phyloP scores from a whole-genome alignment of 2,797 vertebrate species.

The Lutjanus argentimaculatus region DNA sequence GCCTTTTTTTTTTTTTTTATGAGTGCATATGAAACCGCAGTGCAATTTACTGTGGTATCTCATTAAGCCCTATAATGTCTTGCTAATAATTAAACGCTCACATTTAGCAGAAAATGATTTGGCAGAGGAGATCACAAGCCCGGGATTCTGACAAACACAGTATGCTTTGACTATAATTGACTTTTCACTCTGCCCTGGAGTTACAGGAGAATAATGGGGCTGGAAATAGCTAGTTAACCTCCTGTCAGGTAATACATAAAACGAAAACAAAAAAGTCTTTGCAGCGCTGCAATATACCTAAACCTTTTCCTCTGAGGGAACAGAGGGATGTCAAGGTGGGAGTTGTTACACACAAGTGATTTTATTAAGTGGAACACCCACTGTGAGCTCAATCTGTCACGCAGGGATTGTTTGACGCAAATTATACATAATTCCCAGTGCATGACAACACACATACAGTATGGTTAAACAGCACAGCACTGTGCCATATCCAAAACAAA shows the following conservation, averaged over 20 bases:
- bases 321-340: slow-evolving; percentile 68
- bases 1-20: slow-evolving; percentile 21
- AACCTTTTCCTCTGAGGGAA: slow-evolving; percentile 59
- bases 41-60: slow-evolving; percentile 61
- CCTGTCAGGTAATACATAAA: slow-evolving; percentile 79
- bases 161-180: slow-evolving; percentile 79
- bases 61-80: slow-evolving; percentile 73
- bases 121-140: slow-evolving; percentile 56
- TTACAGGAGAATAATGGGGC: slow-evolving; percentile 79
- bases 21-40: slow-evolving; percentile 33
- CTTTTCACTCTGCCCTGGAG: slow-evolving; percentile 78
- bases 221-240: slow-evolving; percentile 84
- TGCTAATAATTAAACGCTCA: slow-evolving; percentile 74
- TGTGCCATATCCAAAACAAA: slow-evolving; percentile 23
- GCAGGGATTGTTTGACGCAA: slow-evolving; percentile 76
- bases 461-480: slow-evolving; percentile 14
- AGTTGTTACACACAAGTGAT: slow-evolving; percentile 74
- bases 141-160: slow-evolving; percentile 70
- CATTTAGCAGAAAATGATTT: slow-evolving; percentile 70
- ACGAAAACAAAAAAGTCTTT: slow-evolving; percentile 70
- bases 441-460: slow-evolving; percentile 60
- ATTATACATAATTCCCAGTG: slow-evolving; percentile 73
- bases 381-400: slow-evolving; percentile 76
- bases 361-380: slow-evolving; percentile 80
- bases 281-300: slow-evolving; percentile 48